Conservation (phyloP, 2,797 vertebrate genomes). For the Dendrocincla fuliginosa region DNA sequence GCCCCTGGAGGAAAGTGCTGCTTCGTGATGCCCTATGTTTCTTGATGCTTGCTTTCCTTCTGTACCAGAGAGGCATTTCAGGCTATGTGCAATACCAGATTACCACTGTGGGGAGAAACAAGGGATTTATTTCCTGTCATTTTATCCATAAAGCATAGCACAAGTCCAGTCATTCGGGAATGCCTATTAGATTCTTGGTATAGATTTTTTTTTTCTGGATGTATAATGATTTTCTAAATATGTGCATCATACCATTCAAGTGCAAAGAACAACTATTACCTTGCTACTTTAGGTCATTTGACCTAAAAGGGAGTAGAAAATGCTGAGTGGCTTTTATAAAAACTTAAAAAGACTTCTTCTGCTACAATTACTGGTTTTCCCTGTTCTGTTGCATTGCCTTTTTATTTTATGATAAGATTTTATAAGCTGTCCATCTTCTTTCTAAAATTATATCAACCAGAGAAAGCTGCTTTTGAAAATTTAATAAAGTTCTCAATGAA, state of each 20-base stretch:
- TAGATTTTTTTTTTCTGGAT: accelerated
- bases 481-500: neutral
- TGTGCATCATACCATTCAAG: neutral
- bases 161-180: neutral
- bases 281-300: neutral
- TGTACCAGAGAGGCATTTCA: neutral
- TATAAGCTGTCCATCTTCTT: neutral
- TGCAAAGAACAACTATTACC: neutral
- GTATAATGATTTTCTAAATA: neutral
- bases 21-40: neutral
- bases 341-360: neutral
- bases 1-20: neutral
- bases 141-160: neutral
- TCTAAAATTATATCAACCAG: neutral
- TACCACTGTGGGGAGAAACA: neutral
- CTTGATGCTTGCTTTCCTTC: neutral
- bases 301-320: neutral
- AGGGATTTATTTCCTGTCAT: neutral
- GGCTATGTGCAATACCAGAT: neutral
- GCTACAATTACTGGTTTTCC: neutral
- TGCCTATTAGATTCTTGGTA: neutral
- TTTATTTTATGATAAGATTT: neutral
- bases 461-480: slow-evolving; percentile 11
- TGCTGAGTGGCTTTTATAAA: neutral
- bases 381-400: neutral